A percentile compares a stretch with the other conserved stretches of the same genome.
Conservation (phyloP, 1,140 invertebrate genomes). For the Camponotus vicinus region DNA sequence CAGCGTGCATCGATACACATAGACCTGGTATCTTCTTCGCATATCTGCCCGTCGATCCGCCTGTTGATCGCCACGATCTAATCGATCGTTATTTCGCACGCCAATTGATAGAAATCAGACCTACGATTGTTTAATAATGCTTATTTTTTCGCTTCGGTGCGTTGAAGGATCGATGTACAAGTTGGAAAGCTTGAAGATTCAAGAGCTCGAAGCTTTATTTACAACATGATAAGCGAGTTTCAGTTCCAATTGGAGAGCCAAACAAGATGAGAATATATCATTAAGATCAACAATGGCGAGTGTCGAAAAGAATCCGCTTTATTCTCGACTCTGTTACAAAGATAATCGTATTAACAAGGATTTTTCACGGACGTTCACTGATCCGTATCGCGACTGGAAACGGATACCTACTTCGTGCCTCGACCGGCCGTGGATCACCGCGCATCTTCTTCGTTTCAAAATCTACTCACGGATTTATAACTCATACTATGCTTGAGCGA, state of each 20-base stretch:
- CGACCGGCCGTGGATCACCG: conserved; percentile 24
- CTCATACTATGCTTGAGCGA: conserved; percentile 47
- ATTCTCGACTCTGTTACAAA: background rate
- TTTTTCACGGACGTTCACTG: conserved; percentile 52
- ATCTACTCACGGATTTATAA: conserved; percentile 58
- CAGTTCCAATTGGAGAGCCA: background rate
- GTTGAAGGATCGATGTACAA: background rate
- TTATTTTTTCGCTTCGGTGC: conserved; percentile 5
- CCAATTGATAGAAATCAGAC: conserved; percentile 62
- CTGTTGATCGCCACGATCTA: conserved; percentile 42
- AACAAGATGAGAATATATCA: background rate
- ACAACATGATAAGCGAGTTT: background rate
- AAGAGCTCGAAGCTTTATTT: background rate
- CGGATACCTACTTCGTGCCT: conserved; percentile 46
- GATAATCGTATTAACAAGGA: conserved; percentile 54
- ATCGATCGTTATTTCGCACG: conserved; percentile 14
- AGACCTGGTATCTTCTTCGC: conserved; percentile 51
- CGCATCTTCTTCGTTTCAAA: conserved; percentile 55
- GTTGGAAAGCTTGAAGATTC: too few relatives aligned
- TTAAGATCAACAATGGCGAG: background rate
- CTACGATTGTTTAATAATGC: conserved; percentile 63
- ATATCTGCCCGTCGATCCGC: conserved; percentile 36
- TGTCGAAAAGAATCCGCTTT: background rate
- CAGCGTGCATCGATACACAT: conserved; percentile 45
- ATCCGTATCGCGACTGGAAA: conserved; percentile 53